Evolutionary conservation across 2,797 vertebrate genomes (phyloP), one percentile per base, ranked within the genome.

Genomic region (Muraenolepis orangiensis): DNA sequence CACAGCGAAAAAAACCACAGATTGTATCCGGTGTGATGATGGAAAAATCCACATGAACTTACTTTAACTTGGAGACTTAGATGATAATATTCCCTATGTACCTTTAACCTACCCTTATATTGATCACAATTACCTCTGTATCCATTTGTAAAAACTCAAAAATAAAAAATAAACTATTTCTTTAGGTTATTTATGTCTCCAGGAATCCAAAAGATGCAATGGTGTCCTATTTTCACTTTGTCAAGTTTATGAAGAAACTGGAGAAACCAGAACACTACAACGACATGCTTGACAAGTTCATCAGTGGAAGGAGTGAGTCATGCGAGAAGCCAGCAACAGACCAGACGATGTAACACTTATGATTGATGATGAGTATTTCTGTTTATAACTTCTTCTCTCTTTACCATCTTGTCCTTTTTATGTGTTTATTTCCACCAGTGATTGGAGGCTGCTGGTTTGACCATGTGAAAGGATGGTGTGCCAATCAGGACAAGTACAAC

Each of bases 401-500:
- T 8, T 61, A 18, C 20, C 18, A 51, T 7, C 18, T n/a, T 51
- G 46, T 16, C 18, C n/a, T 6, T n/a, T n/a, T 51, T 51, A 46
- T 16, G 20, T 51, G 20, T 51, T 5, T 51, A 51, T 51, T 4
- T 51, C 51, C 7, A 23, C 66, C 36, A 92, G 91, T 91, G 75
- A 0, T 85, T 1, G 85, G 70, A 30, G 87, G 89, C 8, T 64
- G 71, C 4, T 94, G 92, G 92, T 87, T 92, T 73, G 90, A 94
- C 67, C 93, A 94, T 0, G 61, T 94, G 23, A 83, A 10, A 80
- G 92, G 89, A 78, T 92, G 91, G 91, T 83, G 87, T 69, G 79
- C 68, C 7, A 92, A 93, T 57, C 89, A 82, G 77, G 79, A 92
- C 69, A 90, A 93, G 42, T 94, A 91, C 84, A 91, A 92, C 74